Base-by-base conservation (phyloP, 2,113 vertebrate species). In the Dicentrarchus labrax region DNA sequence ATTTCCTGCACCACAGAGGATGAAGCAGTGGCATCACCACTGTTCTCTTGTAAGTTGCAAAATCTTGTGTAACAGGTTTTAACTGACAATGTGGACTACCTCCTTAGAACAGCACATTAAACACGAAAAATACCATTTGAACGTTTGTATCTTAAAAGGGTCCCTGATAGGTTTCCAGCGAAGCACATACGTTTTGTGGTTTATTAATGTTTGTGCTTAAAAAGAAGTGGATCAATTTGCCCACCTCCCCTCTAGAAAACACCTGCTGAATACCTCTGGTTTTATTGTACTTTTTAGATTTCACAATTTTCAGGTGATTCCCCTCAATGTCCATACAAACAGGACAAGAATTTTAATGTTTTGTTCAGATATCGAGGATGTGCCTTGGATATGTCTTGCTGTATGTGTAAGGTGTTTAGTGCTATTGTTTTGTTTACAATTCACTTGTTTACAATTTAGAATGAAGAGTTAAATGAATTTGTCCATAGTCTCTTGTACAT, bases 371-470 rank as follows among this genome's bases (percentile, higher is more conserved):
- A 87, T 92, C 80, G 80, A 94, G 88, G 87, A 90, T 91, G 94
- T 95, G 94, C 95, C 94, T 95, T 94, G 87, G 72, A 65, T 90
- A 84, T 81, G 78, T 93, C 67, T 90, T 86, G 83, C 82, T 86
- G 86, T 91, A 67, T 54, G 72, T 80, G 71, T 91, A 87, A 86
- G 67, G 71, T 88, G 86, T 88, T 92, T 81, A 89, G 85, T 93
- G 88, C 77, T 91, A 62, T 92, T 78, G 68, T 91, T 91, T 89
- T 91, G 90, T 94, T 95, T 94, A 94, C 92, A 93, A 30, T 90
- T 88, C 72, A 87, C 62, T 91, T 93, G 92, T 94, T 94, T 95
- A 94, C 91, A 92, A 78, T 88, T 80, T 80, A 89, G 82, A 87
- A 86, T 79, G 51, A 85, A 89, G 67, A 77, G 66, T 83, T 77